Conservation (phyloP, 2,797 vertebrate genomes). For the Cirrhinus mrigala region DNA sequence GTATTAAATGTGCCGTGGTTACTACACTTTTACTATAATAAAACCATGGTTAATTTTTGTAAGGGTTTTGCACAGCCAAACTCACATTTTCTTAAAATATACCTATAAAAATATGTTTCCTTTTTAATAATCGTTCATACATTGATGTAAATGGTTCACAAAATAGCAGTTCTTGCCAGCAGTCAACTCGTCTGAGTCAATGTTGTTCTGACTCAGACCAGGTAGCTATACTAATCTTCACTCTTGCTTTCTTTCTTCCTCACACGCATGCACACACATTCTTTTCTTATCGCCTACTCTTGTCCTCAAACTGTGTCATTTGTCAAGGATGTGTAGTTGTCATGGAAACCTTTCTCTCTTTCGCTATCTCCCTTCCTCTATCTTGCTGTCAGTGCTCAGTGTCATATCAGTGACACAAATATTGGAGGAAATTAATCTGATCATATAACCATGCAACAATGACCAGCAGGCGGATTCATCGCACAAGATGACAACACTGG, state of each 20-base stretch:
- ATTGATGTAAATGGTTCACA: neutral
- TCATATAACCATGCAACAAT: neutral
- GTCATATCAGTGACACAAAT: conserved; percentile 37
- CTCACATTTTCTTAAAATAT: too few species aligned
- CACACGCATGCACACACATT: conserved; percentile 8
- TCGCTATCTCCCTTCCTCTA: conserved; percentile 35
- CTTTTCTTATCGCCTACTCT: conserved; percentile 36
- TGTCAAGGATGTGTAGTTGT: conserved; percentile 62
- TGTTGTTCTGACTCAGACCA: conserved; percentile 13
- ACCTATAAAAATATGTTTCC: too few species aligned
- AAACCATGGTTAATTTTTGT: too few species aligned
- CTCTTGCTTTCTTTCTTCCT: conserved; percentile 14
- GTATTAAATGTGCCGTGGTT: too few species aligned
- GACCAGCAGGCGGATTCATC: neutral
- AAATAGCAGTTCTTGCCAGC: neutral
- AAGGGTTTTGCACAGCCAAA: too few species aligned
- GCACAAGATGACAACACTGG: neutral
- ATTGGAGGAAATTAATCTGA: conserved; percentile 22
- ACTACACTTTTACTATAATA: too few species aligned
- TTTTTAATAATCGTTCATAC: neutral
- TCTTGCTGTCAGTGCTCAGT: conserved; percentile 23
- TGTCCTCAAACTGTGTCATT: conserved; percentile 58
- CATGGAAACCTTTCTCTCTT: conserved; percentile 63
- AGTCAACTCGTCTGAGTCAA: neutral
- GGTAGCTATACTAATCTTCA: neutral